Conservation (phyloP, 2,113 vertebrate species). For the Felis catus region F.catus_Fca126_mat1.0 CM031422.1:17384001-17384500, state of each 20-base stretch:
- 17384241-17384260: background rate
- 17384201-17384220: background rate
- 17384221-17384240: background rate
- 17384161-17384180: too few species aligned
- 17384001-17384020: background rate
- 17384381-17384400: background rate
- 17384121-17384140: background rate
- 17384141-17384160: background rate
- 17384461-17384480: background rate
- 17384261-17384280: background rate
- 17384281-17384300: background rate
- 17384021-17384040: background rate
- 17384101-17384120: rapidly evolving
- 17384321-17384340: background rate
- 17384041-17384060: background rate
- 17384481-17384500: background rate
- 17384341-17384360: background rate
- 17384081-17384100: background rate
- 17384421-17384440: background rate
- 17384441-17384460: rapidly evolving
- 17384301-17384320: background rate
- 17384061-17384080: background rate
- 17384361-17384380: background rate
- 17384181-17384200: background rate
- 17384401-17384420: background rate